Conservation (phyloP, 2,888 invertebrate species). For the Pyralis farinalis region DNA sequence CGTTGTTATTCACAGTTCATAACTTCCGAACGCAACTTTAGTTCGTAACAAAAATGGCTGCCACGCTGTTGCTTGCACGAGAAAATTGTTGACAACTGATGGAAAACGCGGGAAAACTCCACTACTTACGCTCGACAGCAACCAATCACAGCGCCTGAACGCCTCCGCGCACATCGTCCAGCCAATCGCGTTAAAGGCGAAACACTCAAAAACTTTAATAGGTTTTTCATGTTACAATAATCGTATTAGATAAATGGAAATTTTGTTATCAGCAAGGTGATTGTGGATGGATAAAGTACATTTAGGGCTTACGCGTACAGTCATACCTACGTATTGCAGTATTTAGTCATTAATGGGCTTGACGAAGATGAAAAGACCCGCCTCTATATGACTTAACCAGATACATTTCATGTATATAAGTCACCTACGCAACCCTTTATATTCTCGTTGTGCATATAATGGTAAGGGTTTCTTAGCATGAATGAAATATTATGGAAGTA, state of each 20-base stretch:
- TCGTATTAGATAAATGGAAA: constrained; percentile 29
- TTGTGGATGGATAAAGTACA: constrained; percentile 4
- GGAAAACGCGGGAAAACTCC: constrained; percentile 68
- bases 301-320: constrained; percentile 6
- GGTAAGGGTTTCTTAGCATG: too few species aligned
- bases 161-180: constrained; percentile 46
- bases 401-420: neutral
- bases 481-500: too few species aligned
- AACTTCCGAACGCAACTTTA: constrained; percentile 43
- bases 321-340: neutral
- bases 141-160: constrained; percentile 55
- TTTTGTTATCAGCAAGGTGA: constrained; percentile 4
- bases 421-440: neutral
- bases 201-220: constrained; percentile 71
- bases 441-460: too few species aligned
- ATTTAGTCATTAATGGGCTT: constrained; percentile 6
- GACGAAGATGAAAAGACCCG: constrained; percentile 1
- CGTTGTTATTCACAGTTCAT: constrained; percentile 43
- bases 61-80: constrained; percentile 41
- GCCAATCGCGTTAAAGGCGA: constrained; percentile 60
- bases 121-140: constrained; percentile 53
- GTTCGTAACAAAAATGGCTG: constrained; percentile 20
- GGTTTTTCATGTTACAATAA: constrained; percentile 60
- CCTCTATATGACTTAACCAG: neutral
- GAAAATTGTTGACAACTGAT: constrained; percentile 62